Conservation (phyloP, 1,140 invertebrate genomes). For the Saccostrea glomerata region DNA sequence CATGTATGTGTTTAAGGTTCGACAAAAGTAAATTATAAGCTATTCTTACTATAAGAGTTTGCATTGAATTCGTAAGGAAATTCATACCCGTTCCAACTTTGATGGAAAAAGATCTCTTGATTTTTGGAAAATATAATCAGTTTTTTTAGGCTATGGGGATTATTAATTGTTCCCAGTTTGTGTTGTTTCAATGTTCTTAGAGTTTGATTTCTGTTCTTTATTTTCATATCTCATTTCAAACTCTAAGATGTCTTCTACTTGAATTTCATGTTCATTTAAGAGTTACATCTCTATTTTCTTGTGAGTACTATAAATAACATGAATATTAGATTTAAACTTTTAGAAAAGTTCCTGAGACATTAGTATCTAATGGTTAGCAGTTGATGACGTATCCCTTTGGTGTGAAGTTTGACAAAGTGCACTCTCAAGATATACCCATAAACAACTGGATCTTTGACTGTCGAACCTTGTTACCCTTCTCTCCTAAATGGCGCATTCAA, state of each 20-base stretch:
- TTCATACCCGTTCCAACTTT: not conserved
- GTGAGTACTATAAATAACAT: not conserved
- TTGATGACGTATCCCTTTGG: not conserved
- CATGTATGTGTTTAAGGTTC: too few species aligned
- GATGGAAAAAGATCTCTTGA: not conserved
- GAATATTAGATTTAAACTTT: not conserved
- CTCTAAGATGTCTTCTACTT: not conserved
- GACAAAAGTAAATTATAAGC: too few species aligned
- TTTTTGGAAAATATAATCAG: too few species aligned
- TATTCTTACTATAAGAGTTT: too few species aligned
- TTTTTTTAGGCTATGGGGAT: too few species aligned
- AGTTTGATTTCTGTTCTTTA: too few species aligned
- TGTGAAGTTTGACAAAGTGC: not conserved
- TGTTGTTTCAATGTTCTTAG: too few species aligned
- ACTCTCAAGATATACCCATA: not conserved
- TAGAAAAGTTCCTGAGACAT: not conserved
- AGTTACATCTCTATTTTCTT: not conserved
- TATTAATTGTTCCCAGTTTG: too few species aligned
- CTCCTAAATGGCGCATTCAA: not conserved
- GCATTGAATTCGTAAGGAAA: too few species aligned
- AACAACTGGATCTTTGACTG: not conserved
- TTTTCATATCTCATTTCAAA: too few species aligned
- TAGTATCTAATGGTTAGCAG: not conserved
- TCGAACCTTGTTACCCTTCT: slow-evolving; percentile 4
- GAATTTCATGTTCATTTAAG: not conserved